Base-by-base conservation (phyloP, 2,888 invertebrate genomes). In the Nudaria mundana region DNA sequence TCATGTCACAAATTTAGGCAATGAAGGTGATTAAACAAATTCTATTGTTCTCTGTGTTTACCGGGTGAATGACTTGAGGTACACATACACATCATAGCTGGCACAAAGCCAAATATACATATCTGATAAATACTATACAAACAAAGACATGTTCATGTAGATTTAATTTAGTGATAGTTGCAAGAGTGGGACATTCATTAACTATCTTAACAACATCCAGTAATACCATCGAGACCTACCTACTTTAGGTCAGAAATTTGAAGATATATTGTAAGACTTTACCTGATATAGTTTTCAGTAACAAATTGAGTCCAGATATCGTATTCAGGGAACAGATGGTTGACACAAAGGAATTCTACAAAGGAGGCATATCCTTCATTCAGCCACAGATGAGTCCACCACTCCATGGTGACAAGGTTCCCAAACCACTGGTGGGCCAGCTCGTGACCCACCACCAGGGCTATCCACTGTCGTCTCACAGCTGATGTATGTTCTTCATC, bases 401-500 rank as follows among this genome's bases (percentile, higher is more conserved):
- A 98, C 79, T 97, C 97, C 98, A 98, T 98, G 14, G 98, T 98
- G 1, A 98, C 98, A 30, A 98, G 91, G 77, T 98, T 98, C 5
- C 98, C 99, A 82, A 99, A 99, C 98, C 99, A 99, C 77, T 98
- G 97, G 80, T 98, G 98, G 2, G 98, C 97, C 33, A 99, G 86
- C 78, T 99, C 98, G 79, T 99, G 98, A 0, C 94, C 94, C 13
- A 96, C 94, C 0, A 97, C 95, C 12, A 97, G 80, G 0, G 98
- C 97, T 61, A 98, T 95, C 84, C 93, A 94, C 71, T 97, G 96
- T 58, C 95, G 93, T 34, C 94, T 91, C 40, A 93, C 92, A 3
- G 96, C 92, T 1, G 98, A 97, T 0, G 98, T 96, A 71, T 97
- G 95, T 61, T 94, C 91, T 1, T 95, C 94, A 84, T 99, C 98